Base-by-base conservation (phyloP, 1,140 invertebrate genomes). In the Octopus sinensis region DNA sequence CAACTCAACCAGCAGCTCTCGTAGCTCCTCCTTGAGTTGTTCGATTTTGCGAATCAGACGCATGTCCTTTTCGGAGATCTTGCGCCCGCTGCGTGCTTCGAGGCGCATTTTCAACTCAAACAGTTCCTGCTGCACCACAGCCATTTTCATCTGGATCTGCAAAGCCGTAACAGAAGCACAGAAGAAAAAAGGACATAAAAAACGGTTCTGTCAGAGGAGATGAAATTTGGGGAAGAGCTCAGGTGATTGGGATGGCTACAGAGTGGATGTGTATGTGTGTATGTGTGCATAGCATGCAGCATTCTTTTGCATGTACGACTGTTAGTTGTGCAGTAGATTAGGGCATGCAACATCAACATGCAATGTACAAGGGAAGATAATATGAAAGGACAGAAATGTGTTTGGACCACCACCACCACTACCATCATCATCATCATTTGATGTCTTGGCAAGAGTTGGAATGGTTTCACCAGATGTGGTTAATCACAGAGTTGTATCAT, bases 21-120 rank as follows among this genome's bases (percentile, higher is more conserved):
- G 90, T 81, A 92, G 93, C 82, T 92, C 92, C 75, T 91, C 91
- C 86, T 92, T 92, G 4, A 93, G 88, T 13, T 88, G 86, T 79
- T 92, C 91, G 7, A 92, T 89, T 54, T 89, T 87, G n/a, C 86
- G 85, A n/a, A 88, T 85, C 13, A 91, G 84, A 23, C 87, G 88
- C 5, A 85, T 84, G 54, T 88, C 88, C n/a, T 86, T 86, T 53
- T 83, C 82, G 6, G 84, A 83, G 54, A 88, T 82, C 71, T 85
- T 84, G 53, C 85, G 82, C 7, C 80, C 73, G 12, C 83, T 81
- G 62, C 87, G 86, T 3, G 83, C 82, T 30, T 92, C 90, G 7
- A 91, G 83, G 78, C 89, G 86, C 68, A 89, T 85, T 51, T 89
- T 92, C 54, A 92, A 84, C 56, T 90, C 89, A 81, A 91, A 91